phyloP scores from a whole-genome alignment of 1,140 invertebrate species.

The Pristionchus pacificus region DNA sequence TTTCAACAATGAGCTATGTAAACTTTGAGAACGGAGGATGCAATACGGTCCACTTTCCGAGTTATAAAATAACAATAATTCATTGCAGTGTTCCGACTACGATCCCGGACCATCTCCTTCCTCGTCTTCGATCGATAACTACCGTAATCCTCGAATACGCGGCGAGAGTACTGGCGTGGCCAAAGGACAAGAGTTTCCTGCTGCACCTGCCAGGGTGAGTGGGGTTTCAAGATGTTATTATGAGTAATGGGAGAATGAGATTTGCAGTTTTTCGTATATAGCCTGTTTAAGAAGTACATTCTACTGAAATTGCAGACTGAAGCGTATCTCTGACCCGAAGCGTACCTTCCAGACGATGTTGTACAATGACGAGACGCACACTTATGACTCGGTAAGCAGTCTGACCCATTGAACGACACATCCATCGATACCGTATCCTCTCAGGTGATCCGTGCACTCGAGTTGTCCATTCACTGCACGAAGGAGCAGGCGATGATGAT shows the following conservation, averaged over 20 bases:
- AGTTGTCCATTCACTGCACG: constrained; percentile 39
- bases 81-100: background rate
- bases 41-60: no score
- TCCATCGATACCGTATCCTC: constrained; percentile 13
- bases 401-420: no score
- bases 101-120: background rate
- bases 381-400: constrained; percentile 48
- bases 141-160: background rate
- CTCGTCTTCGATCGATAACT: background rate
- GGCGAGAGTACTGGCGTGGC: background rate
- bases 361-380: constrained; percentile 57
- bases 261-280: no score
- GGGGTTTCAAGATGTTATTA: background rate
- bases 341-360: constrained; percentile 50
- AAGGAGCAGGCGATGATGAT: constrained; percentile 46
- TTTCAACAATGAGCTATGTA: no score
- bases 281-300: background rate
- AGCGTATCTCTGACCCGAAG: constrained; percentile 8
- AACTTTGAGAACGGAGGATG: no score
- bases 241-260: no score
- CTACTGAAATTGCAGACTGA: constrained; percentile 8
- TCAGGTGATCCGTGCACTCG: constrained; percentile 49
- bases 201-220: background rate
- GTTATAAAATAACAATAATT: no score
- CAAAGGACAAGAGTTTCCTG: background rate